A percentile compares a stretch with the other conserved stretches of the same genome.
Conservation (phyloP, 2,888 invertebrate species). For the Callyntrura guangdongensis region DNA sequence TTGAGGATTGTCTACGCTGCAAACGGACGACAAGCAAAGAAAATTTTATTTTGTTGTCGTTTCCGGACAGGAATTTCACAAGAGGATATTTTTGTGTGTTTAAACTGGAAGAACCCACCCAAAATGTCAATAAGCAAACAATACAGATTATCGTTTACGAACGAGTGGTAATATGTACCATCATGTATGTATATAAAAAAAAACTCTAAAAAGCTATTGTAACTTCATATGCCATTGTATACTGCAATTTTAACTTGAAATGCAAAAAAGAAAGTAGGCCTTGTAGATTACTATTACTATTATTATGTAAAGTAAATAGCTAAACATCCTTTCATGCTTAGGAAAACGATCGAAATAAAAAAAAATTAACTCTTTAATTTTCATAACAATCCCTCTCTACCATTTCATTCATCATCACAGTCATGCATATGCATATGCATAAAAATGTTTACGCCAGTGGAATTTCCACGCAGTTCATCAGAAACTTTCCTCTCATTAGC, state of each 20-base stretch:
- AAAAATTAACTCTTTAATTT: slow-evolving; percentile 37
- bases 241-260: background rate
- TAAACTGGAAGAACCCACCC: slow-evolving; percentile 64
- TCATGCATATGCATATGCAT: background rate
- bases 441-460: background rate
- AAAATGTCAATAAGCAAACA: slow-evolving; percentile 67
- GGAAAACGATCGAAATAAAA: slow-evolving; percentile 42
- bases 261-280: slow-evolving; percentile 50
- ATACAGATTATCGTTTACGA: slow-evolving; percentile 1
- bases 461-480: background rate
- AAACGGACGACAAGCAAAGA: slow-evolving; percentile 59
- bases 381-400: background rate
- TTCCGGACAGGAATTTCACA: slow-evolving; percentile 75
- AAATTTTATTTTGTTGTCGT: slow-evolving; percentile 72
- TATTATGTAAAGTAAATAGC: background rate
- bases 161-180: slow-evolving; percentile 6
- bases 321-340: background rate
- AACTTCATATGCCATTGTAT: background rate
- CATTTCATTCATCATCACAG: background rate
- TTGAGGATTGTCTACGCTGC: slow-evolving; percentile 46
- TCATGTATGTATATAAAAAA: slow-evolving; percentile 3
- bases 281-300: background rate
- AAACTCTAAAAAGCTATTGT: background rate
- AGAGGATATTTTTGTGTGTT: slow-evolving; percentile 59
- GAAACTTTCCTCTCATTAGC: slow-evolving; percentile 1